phyloP scores from a whole-genome alignment of 2,113 vertebrate species.

The Sapajus apella region DNA sequence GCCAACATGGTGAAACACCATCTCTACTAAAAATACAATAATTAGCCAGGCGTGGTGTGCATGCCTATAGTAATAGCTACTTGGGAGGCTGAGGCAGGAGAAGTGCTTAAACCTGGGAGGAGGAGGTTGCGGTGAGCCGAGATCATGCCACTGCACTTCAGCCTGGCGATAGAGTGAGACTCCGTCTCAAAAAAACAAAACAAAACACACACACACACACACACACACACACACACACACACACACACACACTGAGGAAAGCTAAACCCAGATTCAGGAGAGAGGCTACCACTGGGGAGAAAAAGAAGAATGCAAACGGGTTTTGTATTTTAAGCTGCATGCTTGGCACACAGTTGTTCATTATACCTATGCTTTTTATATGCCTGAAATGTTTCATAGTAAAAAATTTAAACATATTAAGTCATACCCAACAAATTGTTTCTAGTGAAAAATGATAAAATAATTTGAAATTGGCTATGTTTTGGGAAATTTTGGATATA shows the following conservation, averaged over 20 bases:
- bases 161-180: too few relatives aligned
- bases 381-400: slow-evolving; percentile 9
- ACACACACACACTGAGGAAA: background rate
- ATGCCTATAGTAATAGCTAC: too few relatives aligned
- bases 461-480: background rate
- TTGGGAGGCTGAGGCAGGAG: too few relatives aligned
- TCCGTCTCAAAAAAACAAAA: too few relatives aligned
- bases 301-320: background rate
- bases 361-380: background rate
- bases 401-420: slow-evolving; percentile 27
- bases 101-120: too few relatives aligned
- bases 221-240: background rate
- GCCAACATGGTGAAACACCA: too few relatives aligned
- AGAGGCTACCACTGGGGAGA: background rate
- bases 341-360: background rate
- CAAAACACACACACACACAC: background rate
- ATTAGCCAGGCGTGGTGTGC: too few relatives aligned
- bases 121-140: too few relatives aligned
- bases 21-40: too few relatives aligned
- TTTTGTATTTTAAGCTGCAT: background rate
- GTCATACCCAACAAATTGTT: background rate
- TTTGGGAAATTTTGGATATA: background rate
- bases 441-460: background rate
- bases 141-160: too few relatives aligned
- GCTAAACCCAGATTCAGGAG: background rate